Evolutionary conservation across 2,888 invertebrate genomes (phyloP), one percentile per base, ranked within the genome.

Genomic region (Choreutis nemorana): DNA sequence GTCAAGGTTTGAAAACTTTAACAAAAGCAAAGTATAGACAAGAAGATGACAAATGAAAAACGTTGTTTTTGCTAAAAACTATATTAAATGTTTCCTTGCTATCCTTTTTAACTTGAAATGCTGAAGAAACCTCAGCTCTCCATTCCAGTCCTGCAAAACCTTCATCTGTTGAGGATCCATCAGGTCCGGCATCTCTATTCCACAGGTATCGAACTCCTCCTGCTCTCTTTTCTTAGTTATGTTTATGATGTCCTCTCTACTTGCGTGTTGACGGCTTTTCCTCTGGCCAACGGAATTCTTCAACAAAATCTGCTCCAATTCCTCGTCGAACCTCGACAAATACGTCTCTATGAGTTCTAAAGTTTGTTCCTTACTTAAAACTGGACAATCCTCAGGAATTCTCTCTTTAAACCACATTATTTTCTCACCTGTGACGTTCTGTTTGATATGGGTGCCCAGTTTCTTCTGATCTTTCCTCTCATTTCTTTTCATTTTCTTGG

Each of bases 201-300:
- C 94, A 49, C 88, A 88, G 0, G 85, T 84, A 34, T 86, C 78
- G 51, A 87, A 94, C 52, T 94, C 92, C 36, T 86, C 83, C 5
- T 48, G 65, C 46, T 94, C 94, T 29, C 82, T 82, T 47, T 90
- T 85, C 39, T 87, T 80, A 0, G 89, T 90, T 45, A 92, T 85
- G 45, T 84, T 85, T 25, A 94, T 87, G 6, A 89, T 83, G 61
- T 90, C 88, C 61, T 90, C 87, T 34, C 94, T 81, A 40, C 87
- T 87, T 0, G 87, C 89, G 63, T 94, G 91, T 50, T 93, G 93
- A 8, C 86, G 79, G 41, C 84, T 86, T 44, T 85, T 87, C 29
- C 91, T 83, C 32, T 86, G 83, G 1, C 89, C 88, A 16, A 94
- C 84, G 0, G 88, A 87, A 51, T 91, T 88, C 51, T 91, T 91